Conservation (phyloP, 2,797 vertebrate genomes). For the Siniperca obscura region DNA sequence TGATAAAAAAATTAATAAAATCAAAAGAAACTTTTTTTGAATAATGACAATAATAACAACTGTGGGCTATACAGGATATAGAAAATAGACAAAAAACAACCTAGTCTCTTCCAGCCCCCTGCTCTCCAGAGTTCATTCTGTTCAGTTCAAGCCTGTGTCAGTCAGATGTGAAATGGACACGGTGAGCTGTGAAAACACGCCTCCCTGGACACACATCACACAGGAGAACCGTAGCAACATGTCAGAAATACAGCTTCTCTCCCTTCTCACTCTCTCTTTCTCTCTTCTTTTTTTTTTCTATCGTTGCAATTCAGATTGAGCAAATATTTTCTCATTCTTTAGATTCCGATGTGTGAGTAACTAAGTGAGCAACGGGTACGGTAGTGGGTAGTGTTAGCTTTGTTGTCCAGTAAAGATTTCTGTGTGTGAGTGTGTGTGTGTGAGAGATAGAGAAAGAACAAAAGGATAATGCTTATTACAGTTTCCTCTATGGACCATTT, state of each 20-base stretch:
- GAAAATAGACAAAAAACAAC: constrained; percentile 17
- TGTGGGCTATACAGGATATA: neutral
- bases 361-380: constrained; percentile 42
- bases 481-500: constrained; percentile 24
- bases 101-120: constrained; percentile 17
- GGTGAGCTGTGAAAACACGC: constrained; percentile 73
- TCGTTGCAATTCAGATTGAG: constrained; percentile 48
- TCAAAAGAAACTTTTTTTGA: neutral
- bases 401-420: constrained; percentile 31
- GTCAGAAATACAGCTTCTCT: constrained; percentile 41
- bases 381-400: constrained; percentile 45
- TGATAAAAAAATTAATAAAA: neutral
- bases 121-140: constrained; percentile 59
- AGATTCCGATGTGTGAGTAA: constrained; percentile 42
- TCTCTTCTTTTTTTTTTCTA: neutral
- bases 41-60: neutral
- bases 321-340: constrained; percentile 61
- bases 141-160: constrained; percentile 60
- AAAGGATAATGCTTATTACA: constrained; percentile 45
- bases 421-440: constrained; percentile 15
- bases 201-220: constrained; percentile 67
- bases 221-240: constrained; percentile 31
- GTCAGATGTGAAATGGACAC: constrained; percentile 75
- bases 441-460: neutral
- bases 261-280: constrained; percentile 3